Percentiles rank a stretch among this genome's conserved stretches.
phyloP scores from a whole-genome alignment of 2,113 vertebrate species.

The Morone saxatilis region DNA sequence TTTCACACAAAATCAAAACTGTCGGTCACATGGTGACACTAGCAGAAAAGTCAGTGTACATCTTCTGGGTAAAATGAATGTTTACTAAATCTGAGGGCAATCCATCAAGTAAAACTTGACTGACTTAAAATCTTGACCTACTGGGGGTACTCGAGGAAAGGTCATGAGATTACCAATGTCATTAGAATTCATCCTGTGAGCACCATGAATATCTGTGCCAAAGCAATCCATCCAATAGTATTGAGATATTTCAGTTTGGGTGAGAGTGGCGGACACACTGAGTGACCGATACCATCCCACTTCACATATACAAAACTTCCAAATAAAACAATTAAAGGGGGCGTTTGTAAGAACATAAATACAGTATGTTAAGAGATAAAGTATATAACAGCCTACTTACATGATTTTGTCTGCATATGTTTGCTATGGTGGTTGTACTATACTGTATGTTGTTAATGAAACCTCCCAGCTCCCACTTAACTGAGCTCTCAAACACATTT shows the following conservation, averaged over 20 bases:
- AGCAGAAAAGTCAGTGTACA: too few relatives aligned
- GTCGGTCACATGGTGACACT: too few relatives aligned
- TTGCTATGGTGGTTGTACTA: not conserved
- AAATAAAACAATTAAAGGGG: not conserved
- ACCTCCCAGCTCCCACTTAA: not conserved
- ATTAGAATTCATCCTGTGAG: not conserved
- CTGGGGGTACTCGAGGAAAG: not conserved
- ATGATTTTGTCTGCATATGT: not conserved
- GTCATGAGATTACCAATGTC: not conserved
- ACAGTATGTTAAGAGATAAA: not conserved
- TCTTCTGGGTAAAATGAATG: too few relatives aligned
- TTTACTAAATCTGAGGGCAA: too few relatives aligned
- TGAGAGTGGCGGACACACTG: too few relatives aligned
- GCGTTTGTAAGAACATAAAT: not conserved
- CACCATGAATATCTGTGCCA: not conserved
- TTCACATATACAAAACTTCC: not conserved
- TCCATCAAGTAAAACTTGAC: too few relatives aligned
- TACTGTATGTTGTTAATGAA: not conserved
- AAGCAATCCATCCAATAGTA: not conserved
- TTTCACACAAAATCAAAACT: too few relatives aligned
- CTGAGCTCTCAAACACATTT: conserved; percentile 36
- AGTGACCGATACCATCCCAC: not conserved
- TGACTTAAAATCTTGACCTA: too few relatives aligned
- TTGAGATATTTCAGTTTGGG: too few relatives aligned
- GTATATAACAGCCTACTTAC: not conserved